Base-by-base conservation (phyloP, 2,797 vertebrate genomes). In the Sciurus carolinensis region DNA sequence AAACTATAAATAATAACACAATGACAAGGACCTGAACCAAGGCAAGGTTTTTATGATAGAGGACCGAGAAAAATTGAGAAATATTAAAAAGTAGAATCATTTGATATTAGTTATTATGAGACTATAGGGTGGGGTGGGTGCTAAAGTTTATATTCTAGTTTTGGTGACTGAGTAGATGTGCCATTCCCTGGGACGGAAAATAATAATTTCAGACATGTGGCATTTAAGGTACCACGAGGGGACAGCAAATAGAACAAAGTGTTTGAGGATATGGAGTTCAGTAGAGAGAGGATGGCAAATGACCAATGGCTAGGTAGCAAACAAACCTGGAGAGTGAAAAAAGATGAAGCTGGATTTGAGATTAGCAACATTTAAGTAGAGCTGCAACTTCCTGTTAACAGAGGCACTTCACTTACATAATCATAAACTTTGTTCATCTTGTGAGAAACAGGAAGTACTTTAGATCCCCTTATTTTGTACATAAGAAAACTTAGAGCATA, bases 401-500 rank as follows among this genome's bases (percentile, higher is more conserved):
- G 15, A 59, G 22, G 28, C n/a, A 57, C 36, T 85, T 52, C 17
- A 39, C 14, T 71, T 71, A 9, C 9, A 5, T 15, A 75, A 50
- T 47, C 30, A 64, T 15, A 54, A 79, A 44, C 1, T 76, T n/a
- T 36, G 36, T 22, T 92, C 69, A 79, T 3, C 1, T 7, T 87
- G 59, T n/a, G 71, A 94, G 72, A 87, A 94, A 94, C 4, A 36
- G 62, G 22, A 59, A 59, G 59, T 75, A 18, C 42, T 22, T 90
- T 71, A 79, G 64, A 76, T 10, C 18, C n/a, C n/a, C 59, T 42
- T 12, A 66, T 22, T 59, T 52, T 57, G 6, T 22, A 66, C 6
- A 88, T 47, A n/a, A 84, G 86, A 94, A 96, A 84, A 81, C 28
- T 39, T 54, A 80, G n/a, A 20, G 14, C 50, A 75, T 64, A 81